phyloP scores from a whole-genome alignment of 1,140 invertebrate genomes.

The Stegodyphus dumicola region DNA sequence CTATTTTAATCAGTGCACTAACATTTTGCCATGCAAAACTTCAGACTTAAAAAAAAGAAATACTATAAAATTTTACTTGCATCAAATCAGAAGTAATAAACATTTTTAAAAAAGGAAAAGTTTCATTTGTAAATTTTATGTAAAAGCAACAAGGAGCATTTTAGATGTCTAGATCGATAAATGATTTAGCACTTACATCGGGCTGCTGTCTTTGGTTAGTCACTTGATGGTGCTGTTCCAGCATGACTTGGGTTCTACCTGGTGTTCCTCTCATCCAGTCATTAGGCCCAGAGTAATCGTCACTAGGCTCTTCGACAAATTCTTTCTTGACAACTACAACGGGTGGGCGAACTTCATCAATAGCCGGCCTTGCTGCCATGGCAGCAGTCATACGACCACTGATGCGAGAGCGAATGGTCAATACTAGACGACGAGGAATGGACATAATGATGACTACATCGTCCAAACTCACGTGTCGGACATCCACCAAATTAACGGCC shows the following conservation, averaged over 20 bases:
- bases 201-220: slow-evolving; percentile 44
- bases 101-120: no score
- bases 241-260: slow-evolving; percentile 50
- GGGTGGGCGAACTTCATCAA: slow-evolving; percentile 56
- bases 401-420: slow-evolving; percentile 82
- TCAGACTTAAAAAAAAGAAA: no score
- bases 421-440: slow-evolving; percentile 92
- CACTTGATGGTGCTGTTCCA: slow-evolving; percentile 33
- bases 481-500: slow-evolving; percentile 96
- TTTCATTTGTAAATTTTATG: no score
- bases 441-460: slow-evolving; percentile 99
- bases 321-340: slow-evolving; percentile 62
- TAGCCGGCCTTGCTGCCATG: slow-evolving; percentile 13
- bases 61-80: no score
- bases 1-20: no score
- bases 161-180: no score
- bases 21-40: no score
- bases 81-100: no score
- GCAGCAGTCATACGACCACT: slow-evolving; percentile 44
- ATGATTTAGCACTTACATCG: slow-evolving; percentile 26
- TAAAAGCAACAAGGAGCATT: no score
- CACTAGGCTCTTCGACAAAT: slow-evolving; percentile 51
- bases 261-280: slow-evolving; percentile 38
- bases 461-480: slow-evolving; percentile 96
- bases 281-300: slow-evolving; percentile 44